Evolutionary conservation across 2,888 invertebrate genomes (phyloP).

Genomic region (Aphidoletes aphidimyza): DNA sequence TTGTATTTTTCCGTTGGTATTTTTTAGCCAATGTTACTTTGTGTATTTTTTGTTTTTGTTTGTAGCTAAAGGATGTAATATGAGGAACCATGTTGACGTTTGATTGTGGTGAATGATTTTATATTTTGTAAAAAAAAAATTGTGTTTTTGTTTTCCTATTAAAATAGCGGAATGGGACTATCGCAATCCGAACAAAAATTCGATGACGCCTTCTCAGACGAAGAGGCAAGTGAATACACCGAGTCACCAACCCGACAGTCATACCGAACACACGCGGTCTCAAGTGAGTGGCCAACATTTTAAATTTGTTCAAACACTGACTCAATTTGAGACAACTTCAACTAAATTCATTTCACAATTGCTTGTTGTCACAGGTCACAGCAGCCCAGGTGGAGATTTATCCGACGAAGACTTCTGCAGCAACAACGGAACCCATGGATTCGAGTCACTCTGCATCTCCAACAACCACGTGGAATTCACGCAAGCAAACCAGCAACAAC

Average conservation of each 20-base stretch:
- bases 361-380: constrained; percentile 65
- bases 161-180: constrained; percentile 67
- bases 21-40: constrained; percentile 54
- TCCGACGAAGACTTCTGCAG: constrained; percentile 67
- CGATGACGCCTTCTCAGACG: constrained; percentile 88
- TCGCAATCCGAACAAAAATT: constrained; percentile 68
- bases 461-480: constrained; percentile 65
- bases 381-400: constrained; percentile 69
- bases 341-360: too few relatives aligned
- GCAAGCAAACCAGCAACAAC: constrained; percentile 62
- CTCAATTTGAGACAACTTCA: not conserved
- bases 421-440: constrained; percentile 66
- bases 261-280: constrained; percentile 69
- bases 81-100: not conserved
- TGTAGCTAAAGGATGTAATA: not conserved
- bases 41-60: constrained; percentile 49
- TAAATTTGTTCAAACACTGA: not conserved
- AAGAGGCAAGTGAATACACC: constrained; percentile 76
- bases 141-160: not conserved
- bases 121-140: too few relatives aligned
- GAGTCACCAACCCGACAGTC: constrained; percentile 68
- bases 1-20: constrained; percentile 57
- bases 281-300: constrained; percentile 65
- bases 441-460: constrained; percentile 67
- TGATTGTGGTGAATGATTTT: not conserved